Evolutionary conservation across 2,888 invertebrate genomes (phyloP).

Genomic region (Acanthosoma haemorrhoidale): DNA sequence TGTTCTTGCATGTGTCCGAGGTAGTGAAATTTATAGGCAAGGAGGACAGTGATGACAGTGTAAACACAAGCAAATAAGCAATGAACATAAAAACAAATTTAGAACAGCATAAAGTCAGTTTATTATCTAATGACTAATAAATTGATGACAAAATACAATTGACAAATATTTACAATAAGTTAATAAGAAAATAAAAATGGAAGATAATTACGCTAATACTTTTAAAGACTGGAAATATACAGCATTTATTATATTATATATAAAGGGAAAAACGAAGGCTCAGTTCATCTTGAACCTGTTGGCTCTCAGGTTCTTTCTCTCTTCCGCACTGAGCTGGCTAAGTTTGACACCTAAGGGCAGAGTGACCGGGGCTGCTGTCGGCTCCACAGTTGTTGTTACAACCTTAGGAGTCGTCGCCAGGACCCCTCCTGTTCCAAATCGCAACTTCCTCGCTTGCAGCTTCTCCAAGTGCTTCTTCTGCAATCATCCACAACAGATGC

Average conservation of each 20-base stretch:
- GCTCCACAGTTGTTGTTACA: conserved; percentile 24
- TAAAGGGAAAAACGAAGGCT: background rate
- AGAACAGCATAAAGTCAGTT: background rate
- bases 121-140: background rate
- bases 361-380: background rate
- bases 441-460: conserved; percentile 47
- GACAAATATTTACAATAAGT: background rate
- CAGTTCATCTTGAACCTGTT: conserved; percentile 41
- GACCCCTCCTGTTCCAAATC: conserved; percentile 42
- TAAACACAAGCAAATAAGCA: no score
- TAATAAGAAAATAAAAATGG: background rate
- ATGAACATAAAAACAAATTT: background rate
- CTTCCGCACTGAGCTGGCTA: conserved; percentile 37
- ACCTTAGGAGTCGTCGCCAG: background rate
- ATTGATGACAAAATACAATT: background rate
- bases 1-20: no score
- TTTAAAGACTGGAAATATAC: conserved; percentile 3
- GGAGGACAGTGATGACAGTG: no score
- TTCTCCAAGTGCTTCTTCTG: conserved; percentile 43
- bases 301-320: conserved; percentile 42
- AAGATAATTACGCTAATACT: background rate
- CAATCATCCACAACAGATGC: no score
- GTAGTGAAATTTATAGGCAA: no score
- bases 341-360: conserved; percentile 13
- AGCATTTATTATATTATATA: background rate